phyloP scores from a whole-genome alignment of 1,140 invertebrate genomes.

The Trinorchestia longiramus region DNA sequence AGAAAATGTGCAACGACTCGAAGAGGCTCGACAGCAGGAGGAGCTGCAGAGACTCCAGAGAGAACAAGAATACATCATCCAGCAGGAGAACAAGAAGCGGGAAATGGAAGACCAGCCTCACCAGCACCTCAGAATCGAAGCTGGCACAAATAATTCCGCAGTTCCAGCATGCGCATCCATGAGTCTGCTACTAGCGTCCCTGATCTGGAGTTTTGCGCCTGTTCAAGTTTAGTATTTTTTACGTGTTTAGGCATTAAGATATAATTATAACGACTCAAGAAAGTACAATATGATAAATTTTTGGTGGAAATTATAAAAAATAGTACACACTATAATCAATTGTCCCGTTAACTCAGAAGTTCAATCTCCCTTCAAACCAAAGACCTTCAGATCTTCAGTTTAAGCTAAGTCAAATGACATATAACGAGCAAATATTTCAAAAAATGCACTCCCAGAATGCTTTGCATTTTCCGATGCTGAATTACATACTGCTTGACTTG shows the following conservation, averaged over 20 bases:
- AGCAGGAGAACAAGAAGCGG: slow-evolving; percentile 43
- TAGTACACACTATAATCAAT: not conserved
- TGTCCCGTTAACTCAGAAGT: not conserved
- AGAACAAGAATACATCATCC: slow-evolving; percentile 44
- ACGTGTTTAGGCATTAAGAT: not conserved
- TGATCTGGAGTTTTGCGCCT: not conserved
- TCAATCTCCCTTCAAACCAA: not conserved
- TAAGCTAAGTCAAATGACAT: not conserved
- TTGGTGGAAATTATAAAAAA: not conserved
- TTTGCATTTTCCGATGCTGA: not conserved
- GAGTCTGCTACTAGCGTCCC: not conserved
- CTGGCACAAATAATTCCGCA: not conserved
- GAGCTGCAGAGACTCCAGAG: not conserved
- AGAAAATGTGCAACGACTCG: not conserved
- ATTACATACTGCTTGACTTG: not conserved
- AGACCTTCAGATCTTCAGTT: not conserved
- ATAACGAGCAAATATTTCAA: not conserved
- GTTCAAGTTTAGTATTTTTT: not conserved
- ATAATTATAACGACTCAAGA: not conserved
- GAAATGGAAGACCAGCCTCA: not conserved
- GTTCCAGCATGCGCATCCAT: not conserved
- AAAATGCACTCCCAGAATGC: not conserved
- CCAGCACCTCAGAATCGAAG: not conserved
- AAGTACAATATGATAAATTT: not conserved
- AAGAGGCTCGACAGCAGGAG: not conserved